Evolutionary conservation across 2,113 vertebrate species (phyloP), one percentile per base, ranked within the genome.

Genomic region (Arenaria interpres): DNA sequence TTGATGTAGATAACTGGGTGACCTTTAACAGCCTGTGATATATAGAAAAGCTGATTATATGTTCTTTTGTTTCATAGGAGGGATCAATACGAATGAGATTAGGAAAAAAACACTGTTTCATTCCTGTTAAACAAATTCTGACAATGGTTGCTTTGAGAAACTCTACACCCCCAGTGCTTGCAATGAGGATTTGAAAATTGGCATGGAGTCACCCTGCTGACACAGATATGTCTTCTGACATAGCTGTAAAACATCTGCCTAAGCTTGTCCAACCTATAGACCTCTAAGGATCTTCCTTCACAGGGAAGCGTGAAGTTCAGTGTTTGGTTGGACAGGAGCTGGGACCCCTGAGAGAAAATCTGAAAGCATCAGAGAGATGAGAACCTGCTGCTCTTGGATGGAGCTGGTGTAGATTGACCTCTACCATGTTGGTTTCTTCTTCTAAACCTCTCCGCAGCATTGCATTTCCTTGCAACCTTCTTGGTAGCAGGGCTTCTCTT

Each of bases 1-100:
- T 83, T 80, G 79, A 68, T 37, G 32, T 48, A 76, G 79, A 11
- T 80, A 83, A 41, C 83, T 77, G 54, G 7, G 23, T 94, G 96
- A 95, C 95, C 94, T 97, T 97, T 93, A 93, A 27, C 75, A 90
- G 90, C 54, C 85, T 90, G 59, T 85, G 86, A 95, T 88, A 66
- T 88, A 93, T 90, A 76, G 92, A 86, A 93, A 92, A 93, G 78
- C 48, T 93, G 96, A 95, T 96, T 79, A 68, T 24, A 56, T 35
- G 79, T 77, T 88, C 79, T 66, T 95, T 83, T 56, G 41, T 92
- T 97, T 93, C 68, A 74, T 48, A 57, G 72, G 63, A 76, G 32
- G 41, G 79, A 92, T 97, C 94, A 80, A 92, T 96, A 90, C 3
- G 15, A 94, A 92, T 4, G 27, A 92, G 35, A 86, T 93, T 14